Base-by-base conservation (phyloP, 2,113 vertebrate genomes). In the Halcyon malimbica region DNA sequence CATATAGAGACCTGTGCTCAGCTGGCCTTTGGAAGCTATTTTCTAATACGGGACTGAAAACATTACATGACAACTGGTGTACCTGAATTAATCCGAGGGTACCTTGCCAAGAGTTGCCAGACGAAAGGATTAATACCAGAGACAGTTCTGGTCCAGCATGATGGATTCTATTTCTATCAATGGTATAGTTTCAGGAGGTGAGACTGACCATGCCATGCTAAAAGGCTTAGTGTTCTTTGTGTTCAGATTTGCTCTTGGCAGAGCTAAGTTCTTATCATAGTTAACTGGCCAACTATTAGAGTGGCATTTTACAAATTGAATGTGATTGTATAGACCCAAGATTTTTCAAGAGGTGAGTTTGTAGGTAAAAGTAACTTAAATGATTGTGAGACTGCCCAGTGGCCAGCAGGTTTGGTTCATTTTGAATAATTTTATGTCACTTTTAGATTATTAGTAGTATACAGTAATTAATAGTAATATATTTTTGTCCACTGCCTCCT, bases 21-120 rank as follows among this genome's bases (percentile, higher is more conserved):
- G 15, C 42, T 76, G 69, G 16, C 24, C 29, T 85, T 77, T 78
- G 46, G 75, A 90, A 89, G 60, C 29, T 83, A 11, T 56, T 76
- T 77, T 60, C 41, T 73, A 53, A 16, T 42, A 21, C 16, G 41
- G 35, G 9, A 54, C 37, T 67, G 41, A 76, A 87, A 91, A 17
- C 2, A 3, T 41, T 21, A 25, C 5, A 4, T 1, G 5, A 13
- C 13, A 57, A 8, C 14, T 18, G 19, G 5, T 57, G 10, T 62
- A 14, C 44, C 33, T 90, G 41, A 60, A 33, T 60, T 79, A 68
- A 33, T 29, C 16, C 11, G 5, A 8, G 39, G 20, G 18, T 48
- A 16, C 29, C 16, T 63, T 81, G 68, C 35, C 35, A 20, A 23
- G 13, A 12, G 20, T 35, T 88, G 44, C 56, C 39, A 48, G 75